Percentiles rank a stretch among this genome's conserved stretches.
phyloP scores from a whole-genome alignment of 64 coral and sea anemone genomes.

The Stichodactyla mertensii region DNA sequence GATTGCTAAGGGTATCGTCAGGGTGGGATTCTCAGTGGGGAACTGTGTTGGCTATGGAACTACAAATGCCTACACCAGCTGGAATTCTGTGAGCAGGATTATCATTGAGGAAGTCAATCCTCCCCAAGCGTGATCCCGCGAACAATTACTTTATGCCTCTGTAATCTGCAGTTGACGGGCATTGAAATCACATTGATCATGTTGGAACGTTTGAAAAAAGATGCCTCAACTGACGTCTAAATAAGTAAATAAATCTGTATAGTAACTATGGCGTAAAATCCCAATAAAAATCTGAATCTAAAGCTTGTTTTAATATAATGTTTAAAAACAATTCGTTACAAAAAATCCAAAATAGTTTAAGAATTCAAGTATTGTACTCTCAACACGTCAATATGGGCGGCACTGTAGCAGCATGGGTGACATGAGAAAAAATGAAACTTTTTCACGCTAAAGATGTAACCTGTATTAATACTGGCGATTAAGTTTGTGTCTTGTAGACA shows the following conservation, averaged over 20 bases:
- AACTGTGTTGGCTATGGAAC: background rate
- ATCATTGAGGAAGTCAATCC: background rate
- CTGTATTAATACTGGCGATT: too few relatives aligned
- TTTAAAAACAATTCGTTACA: too few relatives aligned
- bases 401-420: too few relatives aligned
- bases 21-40: constrained; percentile 7
- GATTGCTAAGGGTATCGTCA: background rate
- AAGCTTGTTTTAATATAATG: background rate
- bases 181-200: too few relatives aligned
- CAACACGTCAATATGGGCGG: too few relatives aligned
- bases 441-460: too few relatives aligned
- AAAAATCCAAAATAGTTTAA: too few relatives aligned
- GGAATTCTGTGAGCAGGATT: constrained; percentile 19
- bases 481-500: background rate
- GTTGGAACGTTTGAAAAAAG: too few relatives aligned
- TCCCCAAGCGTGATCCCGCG: background rate
- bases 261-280: background rate
- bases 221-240: background rate
- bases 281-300: background rate
- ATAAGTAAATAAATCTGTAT: background rate
- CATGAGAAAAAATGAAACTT: too few relatives aligned
- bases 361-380: too few relatives aligned
- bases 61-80: background rate
- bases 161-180: too few relatives aligned
- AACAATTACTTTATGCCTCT: too few relatives aligned